phyloP scores from a whole-genome alignment of 2,797 vertebrate genomes.

The Falco novaeseelandiae region DNA sequence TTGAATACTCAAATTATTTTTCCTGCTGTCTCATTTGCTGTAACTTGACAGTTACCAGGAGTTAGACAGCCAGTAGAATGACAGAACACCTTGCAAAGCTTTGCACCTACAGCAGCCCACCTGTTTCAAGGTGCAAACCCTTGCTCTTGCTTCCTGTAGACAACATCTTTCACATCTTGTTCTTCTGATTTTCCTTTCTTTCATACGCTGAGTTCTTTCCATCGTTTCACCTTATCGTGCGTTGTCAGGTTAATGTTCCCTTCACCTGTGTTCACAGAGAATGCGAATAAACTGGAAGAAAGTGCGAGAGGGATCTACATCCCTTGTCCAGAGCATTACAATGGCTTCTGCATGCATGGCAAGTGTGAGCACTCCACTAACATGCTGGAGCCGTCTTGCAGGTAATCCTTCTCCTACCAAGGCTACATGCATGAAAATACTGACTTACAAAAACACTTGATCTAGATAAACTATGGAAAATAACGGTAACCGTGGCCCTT shows the following conservation, averaged over 20 bases:
- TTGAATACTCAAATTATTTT: constrained; percentile 3
- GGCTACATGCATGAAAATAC: not conserved
- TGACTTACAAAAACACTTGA: not conserved
- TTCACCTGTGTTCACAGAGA: constrained; percentile 79
- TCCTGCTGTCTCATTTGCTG: not conserved
- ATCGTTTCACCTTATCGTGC: not conserved
- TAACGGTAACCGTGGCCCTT: not conserved
- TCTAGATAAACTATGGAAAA: not conserved
- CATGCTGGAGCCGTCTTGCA: constrained; percentile 94
- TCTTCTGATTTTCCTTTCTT: constrained; percentile 24
- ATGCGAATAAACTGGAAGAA: constrained; percentile 86
- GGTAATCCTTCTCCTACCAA: constrained; percentile 77
- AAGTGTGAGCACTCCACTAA: constrained; percentile 93
- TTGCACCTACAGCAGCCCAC: not conserved
- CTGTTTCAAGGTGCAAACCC: not conserved
- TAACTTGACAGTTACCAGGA: not conserved
- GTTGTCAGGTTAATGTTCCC: constrained; percentile 19
- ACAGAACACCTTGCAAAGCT: constrained; percentile 26
- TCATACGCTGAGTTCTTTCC: not conserved
- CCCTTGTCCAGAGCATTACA: constrained; percentile 94
- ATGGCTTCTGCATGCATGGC: constrained; percentile 95
- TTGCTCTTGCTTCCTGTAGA: not conserved
- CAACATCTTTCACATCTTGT: not conserved
- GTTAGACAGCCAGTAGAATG: constrained; percentile 19
- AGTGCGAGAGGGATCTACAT: constrained; percentile 88